Percentiles rank a stretch among this genome's conserved stretches.
phyloP scores from a whole-genome alignment of 2,113 vertebrate species.

The Chloroceryle aenea region DNA sequence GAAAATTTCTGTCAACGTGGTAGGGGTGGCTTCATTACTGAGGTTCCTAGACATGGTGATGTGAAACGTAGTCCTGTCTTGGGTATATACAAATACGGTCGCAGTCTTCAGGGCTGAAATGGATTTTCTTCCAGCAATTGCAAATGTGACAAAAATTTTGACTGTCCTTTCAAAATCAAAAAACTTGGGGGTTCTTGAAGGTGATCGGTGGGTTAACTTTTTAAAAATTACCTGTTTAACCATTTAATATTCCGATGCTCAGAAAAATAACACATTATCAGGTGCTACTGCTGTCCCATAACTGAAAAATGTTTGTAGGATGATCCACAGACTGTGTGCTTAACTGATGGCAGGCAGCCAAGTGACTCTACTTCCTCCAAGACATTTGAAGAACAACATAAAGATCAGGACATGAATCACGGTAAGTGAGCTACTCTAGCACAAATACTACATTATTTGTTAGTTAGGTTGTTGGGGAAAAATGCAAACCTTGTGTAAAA shows the following conservation, averaged over 20 bases:
- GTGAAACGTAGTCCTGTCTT: background rate
- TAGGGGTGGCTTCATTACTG: constrained; percentile 17
- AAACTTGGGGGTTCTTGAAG: background rate
- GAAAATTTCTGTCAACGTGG: background rate
- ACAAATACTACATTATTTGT: background rate
- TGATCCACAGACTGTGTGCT: background rate
- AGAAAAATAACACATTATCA: rapidly evolving
- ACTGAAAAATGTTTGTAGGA: background rate
- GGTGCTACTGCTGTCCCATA: background rate
- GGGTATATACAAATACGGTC: background rate
- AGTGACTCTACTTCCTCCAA: background rate
- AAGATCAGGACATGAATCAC: background rate
- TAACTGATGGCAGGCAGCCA: background rate
- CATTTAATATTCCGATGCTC: background rate
- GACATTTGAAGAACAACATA: background rate
- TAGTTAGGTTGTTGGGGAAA: background rate
- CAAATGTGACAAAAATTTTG: background rate
- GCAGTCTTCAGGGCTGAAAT: background rate
- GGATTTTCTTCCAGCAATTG: background rate
- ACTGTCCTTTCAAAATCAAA: background rate
- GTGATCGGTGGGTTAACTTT: background rate
- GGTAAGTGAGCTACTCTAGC: background rate
- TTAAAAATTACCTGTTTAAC: background rate
- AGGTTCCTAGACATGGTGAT: background rate
- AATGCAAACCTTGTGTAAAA: background rate